These are phyloP conservation scores for Graptemys geographica DNA, from an alignment of 2,797 vertebrate species.

Conservation along the genomic window DNA sequence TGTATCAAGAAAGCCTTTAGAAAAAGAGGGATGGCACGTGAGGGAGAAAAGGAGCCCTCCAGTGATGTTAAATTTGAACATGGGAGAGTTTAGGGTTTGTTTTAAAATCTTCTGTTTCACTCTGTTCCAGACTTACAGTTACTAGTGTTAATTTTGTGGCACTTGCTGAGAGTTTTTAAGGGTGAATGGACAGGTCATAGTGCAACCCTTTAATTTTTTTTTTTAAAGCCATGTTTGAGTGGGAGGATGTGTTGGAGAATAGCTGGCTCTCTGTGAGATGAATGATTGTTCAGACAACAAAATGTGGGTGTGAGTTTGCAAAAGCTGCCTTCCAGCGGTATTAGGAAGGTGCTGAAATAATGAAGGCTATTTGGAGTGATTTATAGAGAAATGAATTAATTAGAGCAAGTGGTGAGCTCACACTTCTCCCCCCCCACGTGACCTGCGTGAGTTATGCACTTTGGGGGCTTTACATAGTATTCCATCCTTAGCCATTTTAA, in stretches of 20 bases:
- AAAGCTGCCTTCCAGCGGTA: slow-evolving; percentile 35
- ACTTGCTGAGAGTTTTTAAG: slow-evolving; percentile 53
- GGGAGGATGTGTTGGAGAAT: slow-evolving; percentile 61
- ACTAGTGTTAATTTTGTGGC: slow-evolving; percentile 31
- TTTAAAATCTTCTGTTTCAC: slow-evolving; percentile 59
- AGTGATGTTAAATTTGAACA: slow-evolving; percentile 48
- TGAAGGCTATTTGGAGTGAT: slow-evolving; percentile 49
- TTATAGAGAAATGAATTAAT: slow-evolving; percentile 67
- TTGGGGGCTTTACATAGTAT: neutral
- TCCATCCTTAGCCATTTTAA: slow-evolving; percentile 1
- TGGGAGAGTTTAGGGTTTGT: slow-evolving; percentile 26
- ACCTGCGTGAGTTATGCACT: slow-evolving; percentile 10
- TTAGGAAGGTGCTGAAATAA: slow-evolving; percentile 64
- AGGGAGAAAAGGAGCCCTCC: slow-evolving; percentile 44
- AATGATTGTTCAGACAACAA: slow-evolving; percentile 52
- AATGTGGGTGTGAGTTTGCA: slow-evolving; percentile 59
- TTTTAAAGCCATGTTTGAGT: slow-evolving; percentile 45
- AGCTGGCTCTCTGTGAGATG: slow-evolving; percentile 23
- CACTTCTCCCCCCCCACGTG: neutral
- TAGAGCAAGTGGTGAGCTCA: slow-evolving; percentile 34
- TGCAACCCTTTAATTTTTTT: slow-evolving; percentile 47
- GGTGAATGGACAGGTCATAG: slow-evolving; percentile 59
- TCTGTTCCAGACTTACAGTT: slow-evolving; percentile 1
- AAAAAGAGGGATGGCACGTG: neutral
- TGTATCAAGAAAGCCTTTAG: slow-evolving; percentile 36